These are phyloP conservation scores for Eurois occulta DNA, from an alignment of 2,888 invertebrate genomes.

Conservation along the genomic window DNA sequence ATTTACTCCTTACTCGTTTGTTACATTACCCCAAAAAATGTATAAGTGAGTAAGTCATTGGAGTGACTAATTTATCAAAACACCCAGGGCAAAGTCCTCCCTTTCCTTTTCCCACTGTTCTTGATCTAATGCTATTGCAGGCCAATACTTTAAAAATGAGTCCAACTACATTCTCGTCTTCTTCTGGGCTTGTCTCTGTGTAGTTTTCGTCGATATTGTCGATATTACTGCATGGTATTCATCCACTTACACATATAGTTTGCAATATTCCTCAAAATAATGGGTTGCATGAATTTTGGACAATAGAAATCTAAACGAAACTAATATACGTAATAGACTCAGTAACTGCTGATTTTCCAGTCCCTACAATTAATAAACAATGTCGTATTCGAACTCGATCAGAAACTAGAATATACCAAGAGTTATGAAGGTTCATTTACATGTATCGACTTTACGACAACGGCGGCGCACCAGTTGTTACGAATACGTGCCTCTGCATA, in stretches of 20 bases:
- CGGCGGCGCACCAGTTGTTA: conserved; percentile 30
- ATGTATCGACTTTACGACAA: conserved; percentile 50
- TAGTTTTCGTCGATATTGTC: background rate
- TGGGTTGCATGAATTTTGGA: background rate
- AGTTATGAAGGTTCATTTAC: conserved; percentile 46
- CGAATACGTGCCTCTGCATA: conserved; percentile 56
- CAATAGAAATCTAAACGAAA: background rate
- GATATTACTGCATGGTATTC: background rate
- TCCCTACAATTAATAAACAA: background rate
- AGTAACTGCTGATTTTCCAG: background rate
- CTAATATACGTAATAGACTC: background rate
- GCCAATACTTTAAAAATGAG: background rate
- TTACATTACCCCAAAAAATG: no score
- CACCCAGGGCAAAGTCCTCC: background rate
- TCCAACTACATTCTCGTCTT: background rate
- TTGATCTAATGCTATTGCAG: background rate
- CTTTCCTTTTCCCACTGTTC: background rate
- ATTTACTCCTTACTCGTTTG: no score
- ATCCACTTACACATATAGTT: background rate
- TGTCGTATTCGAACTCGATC: conserved; percentile 14
- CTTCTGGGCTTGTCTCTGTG: background rate
- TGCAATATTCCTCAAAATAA: background rate
- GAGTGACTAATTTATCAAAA: background rate
- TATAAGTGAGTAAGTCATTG: no score
- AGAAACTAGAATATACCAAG: conserved; percentile 27